Percentiles rank a stretch among this genome's conserved stretches.
These are phyloP conservation scores for Odontocolon sp. DNA, from an alignment of 2,888 invertebrate genomes.

Conservation along the genomic window DNA sequence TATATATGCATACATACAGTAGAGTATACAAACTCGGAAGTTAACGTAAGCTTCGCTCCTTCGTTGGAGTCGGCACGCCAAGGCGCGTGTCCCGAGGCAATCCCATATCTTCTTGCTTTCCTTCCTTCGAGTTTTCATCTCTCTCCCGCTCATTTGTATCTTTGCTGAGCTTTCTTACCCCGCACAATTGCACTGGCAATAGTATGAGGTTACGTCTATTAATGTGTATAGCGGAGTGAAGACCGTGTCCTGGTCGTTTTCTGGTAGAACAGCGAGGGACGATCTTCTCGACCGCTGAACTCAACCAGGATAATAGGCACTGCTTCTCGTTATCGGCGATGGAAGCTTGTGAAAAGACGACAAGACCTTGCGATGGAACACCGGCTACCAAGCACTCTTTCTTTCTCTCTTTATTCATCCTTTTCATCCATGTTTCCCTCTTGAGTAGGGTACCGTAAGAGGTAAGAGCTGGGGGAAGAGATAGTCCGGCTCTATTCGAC, in stretches of 20 bases:
- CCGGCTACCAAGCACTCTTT: slow-evolving; percentile 18
- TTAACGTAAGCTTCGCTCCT: slow-evolving; percentile 70
- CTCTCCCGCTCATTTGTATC: slow-evolving; percentile 6
- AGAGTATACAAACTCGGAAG: slow-evolving; percentile 69
- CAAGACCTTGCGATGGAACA: slow-evolving; percentile 39
- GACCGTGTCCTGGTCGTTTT: too few relatives aligned
- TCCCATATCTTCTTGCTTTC: slow-evolving; percentile 70
- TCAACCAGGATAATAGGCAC: slow-evolving; percentile 24
- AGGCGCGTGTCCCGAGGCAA: slow-evolving; percentile 77
- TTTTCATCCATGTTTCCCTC: too few relatives aligned
- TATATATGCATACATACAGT: slow-evolving; percentile 17
- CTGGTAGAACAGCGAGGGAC: background rate
- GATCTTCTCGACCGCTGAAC: slow-evolving; percentile 35
- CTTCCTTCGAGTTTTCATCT: slow-evolving; percentile 30
- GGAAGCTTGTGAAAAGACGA: background rate
- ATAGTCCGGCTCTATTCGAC: background rate
- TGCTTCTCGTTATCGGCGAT: slow-evolving; percentile 31
- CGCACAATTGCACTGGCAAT: slow-evolving; percentile 7
- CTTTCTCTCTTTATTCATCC: background rate
- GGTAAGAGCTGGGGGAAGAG: background rate
- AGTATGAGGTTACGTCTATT: slow-evolving; percentile 15
- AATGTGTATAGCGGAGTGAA: background rate
- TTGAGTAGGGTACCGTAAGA: too few relatives aligned
- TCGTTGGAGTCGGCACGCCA: slow-evolving; percentile 70
- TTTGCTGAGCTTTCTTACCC: slow-evolving; percentile 21